Evolutionary conservation across 2,797 vertebrate species (phyloP).

Genomic region (Chaetodon trifasciatus): DNA sequence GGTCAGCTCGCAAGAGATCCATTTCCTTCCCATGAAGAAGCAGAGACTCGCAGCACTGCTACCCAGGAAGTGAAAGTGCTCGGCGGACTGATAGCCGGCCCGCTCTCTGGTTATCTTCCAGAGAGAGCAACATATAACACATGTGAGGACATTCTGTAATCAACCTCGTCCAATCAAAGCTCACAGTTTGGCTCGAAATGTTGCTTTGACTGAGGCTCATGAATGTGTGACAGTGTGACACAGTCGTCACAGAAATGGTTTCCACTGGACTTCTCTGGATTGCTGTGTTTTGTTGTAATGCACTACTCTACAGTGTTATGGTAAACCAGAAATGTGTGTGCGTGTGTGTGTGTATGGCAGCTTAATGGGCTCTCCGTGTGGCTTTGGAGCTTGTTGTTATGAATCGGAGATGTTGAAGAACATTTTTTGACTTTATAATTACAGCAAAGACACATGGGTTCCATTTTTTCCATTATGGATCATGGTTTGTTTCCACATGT

Average conservation of each 20-base stretch:
- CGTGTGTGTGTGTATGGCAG: constrained; percentile 61
- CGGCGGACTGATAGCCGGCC: constrained; percentile 39
- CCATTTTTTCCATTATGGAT: constrained; percentile 50
- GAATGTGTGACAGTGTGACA: constrained; percentile 50
- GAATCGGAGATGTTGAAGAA: constrained; percentile 47
- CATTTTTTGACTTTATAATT: constrained; percentile 46
- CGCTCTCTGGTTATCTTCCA: constrained; percentile 54
- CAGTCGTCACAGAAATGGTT: constrained; percentile 22
- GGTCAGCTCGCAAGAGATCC: constrained; percentile 98
- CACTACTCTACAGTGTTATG: constrained; percentile 40
- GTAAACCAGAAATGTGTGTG: constrained; percentile 40
- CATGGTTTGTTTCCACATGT: constrained; percentile 61
- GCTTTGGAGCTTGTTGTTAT: constrained; percentile 59
- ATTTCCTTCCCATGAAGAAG: constrained; percentile 98
- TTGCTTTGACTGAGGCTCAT: constrained; percentile 26
- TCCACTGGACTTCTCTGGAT: constrained; percentile 29
- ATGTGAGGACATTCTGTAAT: constrained; percentile 60
- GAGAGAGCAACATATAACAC: constrained; percentile 63
- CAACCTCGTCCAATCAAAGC: constrained; percentile 54
- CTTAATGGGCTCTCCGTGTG: constrained; percentile 67
- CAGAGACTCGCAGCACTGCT: constrained; percentile 96
- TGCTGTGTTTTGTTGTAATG: constrained; percentile 39
- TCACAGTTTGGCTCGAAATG: constrained; percentile 38
- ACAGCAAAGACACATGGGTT: constrained; percentile 50
- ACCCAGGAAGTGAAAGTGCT: constrained; percentile 92